Conservation (phyloP, 2,113 vertebrate genomes). For the Hepsetus odoe region DNA sequence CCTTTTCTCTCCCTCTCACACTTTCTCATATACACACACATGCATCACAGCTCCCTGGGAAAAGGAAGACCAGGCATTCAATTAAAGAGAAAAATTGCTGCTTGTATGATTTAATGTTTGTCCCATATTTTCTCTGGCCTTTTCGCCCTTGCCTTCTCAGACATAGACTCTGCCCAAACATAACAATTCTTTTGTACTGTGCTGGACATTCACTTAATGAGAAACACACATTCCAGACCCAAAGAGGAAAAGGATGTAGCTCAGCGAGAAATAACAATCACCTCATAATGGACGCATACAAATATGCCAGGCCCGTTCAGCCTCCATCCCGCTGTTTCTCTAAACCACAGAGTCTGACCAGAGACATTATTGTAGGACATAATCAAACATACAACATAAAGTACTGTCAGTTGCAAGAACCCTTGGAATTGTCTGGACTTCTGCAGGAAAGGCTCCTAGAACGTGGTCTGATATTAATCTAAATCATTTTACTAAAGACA, state of each 20-base stretch:
- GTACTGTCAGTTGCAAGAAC: not conserved
- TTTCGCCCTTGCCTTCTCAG: constrained; percentile 34
- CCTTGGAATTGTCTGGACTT: not conserved
- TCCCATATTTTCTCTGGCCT: constrained; percentile 50
- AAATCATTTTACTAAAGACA: not conserved
- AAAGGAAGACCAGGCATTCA: constrained; percentile 35
- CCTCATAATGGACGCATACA: constrained; percentile 7
- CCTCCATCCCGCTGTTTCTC: not conserved
- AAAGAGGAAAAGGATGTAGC: constrained; percentile 9
- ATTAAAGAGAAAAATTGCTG: constrained; percentile 52
- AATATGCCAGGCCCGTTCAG: constrained; percentile 5
- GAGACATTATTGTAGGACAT: not conserved
- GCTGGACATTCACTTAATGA: constrained; percentile 43
- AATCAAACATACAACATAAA: not conserved
- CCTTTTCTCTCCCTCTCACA: constrained; percentile 15
- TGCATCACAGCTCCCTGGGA: constrained; percentile 22
- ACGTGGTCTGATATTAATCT: not conserved
- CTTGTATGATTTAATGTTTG: constrained; percentile 54
- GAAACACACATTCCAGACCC: constrained; percentile 48
- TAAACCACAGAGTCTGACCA: not conserved
- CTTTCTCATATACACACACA: not conserved
- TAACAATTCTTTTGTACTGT: constrained; percentile 28
- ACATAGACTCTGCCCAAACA: constrained; percentile 44
- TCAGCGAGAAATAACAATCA: constrained; percentile 27
- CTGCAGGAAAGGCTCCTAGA: not conserved